phyloP scores from a whole-genome alignment of 1,140 invertebrate species.

The Drosophila repleta region DNA sequence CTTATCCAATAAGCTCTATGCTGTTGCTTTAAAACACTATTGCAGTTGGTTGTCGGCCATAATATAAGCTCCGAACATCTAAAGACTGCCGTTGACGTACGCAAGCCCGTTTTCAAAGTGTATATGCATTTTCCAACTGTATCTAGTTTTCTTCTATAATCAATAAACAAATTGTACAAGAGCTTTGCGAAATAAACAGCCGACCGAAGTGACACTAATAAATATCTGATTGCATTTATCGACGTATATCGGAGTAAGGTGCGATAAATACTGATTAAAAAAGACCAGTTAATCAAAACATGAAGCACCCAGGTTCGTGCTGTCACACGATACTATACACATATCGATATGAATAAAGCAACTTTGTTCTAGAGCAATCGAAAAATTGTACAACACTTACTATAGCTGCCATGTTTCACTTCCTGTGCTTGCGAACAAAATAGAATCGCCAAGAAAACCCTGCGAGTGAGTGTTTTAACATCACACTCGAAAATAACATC shows the following conservation, averaged over 20 bases:
- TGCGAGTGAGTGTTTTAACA: constrained; percentile 84
- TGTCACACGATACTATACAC: background rate
- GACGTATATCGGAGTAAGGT: constrained; percentile 12
- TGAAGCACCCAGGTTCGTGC: background rate
- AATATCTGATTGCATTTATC: constrained; percentile 12
- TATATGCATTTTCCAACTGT: background rate
- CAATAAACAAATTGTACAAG: constrained; percentile 47
- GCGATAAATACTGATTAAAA: background rate
- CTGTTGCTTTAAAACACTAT: constrained; percentile 12
- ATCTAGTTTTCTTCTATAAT: constrained; percentile 9
- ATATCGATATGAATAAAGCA: constrained; percentile 41
- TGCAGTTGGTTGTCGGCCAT: constrained; percentile 26
- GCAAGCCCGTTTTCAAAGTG: constrained; percentile 1
- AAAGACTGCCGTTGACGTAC: background rate
- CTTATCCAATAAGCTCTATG: constrained; percentile 17
- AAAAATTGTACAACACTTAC: constrained; percentile 48
- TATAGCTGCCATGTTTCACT: constrained; percentile 76
- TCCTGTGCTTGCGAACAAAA: constrained; percentile 78
- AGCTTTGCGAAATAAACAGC: constrained; percentile 24
- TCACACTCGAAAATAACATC: constrained; percentile 83
- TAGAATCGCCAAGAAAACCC: constrained; percentile 76
- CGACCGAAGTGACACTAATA: background rate
- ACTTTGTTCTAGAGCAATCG: constrained; percentile 31
- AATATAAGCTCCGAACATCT: constrained; percentile 1
- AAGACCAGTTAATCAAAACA: background rate